Base-by-base conservation (phyloP, 2,113 vertebrate genomes). In the Apaloderma vittatum region DNA sequence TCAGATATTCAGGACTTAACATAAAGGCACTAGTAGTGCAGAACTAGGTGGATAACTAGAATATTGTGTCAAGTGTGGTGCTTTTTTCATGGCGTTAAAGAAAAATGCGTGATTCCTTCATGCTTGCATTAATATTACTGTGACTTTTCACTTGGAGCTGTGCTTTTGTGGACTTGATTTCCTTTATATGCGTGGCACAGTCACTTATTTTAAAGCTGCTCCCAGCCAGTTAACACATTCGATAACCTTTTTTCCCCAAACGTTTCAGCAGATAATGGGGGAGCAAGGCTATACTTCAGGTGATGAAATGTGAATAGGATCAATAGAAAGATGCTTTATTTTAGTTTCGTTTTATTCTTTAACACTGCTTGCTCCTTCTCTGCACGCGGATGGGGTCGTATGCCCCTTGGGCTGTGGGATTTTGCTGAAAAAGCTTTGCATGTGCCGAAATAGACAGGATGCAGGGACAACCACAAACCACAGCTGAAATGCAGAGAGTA, bases 281-380 rank as follows among this genome's bases (percentile, higher is more conserved):
- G 7, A 9, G 7, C 2, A 12, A 57, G 14, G 15, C 11, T 45
- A 2, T 30, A 18, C 7, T 46, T n/a, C 0, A 61, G 51, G 21
- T 62, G 13, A 18, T 26, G 29, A 54, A 54, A 34, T 71, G 45
- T 40, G 7, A 45, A 9, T 26, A 66, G 49, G 37, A 29, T 16
- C 40, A 26, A 27, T 71, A 14, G 0, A 19, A 79, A 72, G 57
- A 63, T 5, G 3, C 34, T 84, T 76, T 34, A 9, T 19, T 67
- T 51, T 20, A 3, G 9, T 65, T 36, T 88, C 3, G 7, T 45
- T 82, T 46, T 52, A 12, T 36, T 57, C 48, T 71, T 86, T 30
- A 90, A 15, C 11, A 0, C 11, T 80, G 57, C 65, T 88, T 92
- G 24, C 51, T 84, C 45, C 86, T 49, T 90, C 65, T 78, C 32